Evolutionary conservation across 1,140 invertebrate genomes (phyloP).

Genomic region (Drosophila orena): DNA sequence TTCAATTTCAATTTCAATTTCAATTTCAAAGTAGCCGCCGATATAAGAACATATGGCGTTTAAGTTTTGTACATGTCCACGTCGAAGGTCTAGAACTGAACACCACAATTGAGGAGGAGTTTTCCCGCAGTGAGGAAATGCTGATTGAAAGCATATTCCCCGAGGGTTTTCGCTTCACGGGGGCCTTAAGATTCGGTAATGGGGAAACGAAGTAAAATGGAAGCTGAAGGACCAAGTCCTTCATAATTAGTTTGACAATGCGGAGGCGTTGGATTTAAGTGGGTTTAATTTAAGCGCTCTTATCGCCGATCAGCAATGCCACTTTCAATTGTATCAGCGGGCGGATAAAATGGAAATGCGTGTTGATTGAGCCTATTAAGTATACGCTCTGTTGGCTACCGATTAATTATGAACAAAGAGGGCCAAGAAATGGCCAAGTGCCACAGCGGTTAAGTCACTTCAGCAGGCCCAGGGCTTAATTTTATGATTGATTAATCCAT

Average conservation of each 20-base stretch:
- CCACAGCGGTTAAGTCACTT: background rate
- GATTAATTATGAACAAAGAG: conserved; percentile 33
- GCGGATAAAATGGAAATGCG: conserved; percentile 8
- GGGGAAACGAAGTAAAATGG: background rate
- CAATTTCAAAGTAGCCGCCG: too few relatives aligned
- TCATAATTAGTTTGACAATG: conserved; percentile 67
- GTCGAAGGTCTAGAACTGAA: too few relatives aligned
- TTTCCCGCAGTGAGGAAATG: background rate
- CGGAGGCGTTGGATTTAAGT: conserved; percentile 4
- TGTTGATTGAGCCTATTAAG: conserved; percentile 32
- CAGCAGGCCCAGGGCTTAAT: conserved; percentile 3
- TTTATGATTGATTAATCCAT: conserved; percentile 41
- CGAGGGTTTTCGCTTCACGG: background rate
- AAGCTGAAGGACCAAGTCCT: background rate
- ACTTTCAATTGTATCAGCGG: conserved; percentile 12
- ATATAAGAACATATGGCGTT: too few relatives aligned
- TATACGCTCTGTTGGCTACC: conserved; percentile 13
- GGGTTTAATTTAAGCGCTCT: conserved; percentile 10
- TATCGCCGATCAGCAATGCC: conserved; percentile 7
- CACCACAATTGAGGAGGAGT: background rate
- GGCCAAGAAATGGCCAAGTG: background rate
- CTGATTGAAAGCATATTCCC: background rate
- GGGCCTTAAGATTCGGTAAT: conserved; percentile 1
- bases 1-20: too few relatives aligned
- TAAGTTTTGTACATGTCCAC: too few relatives aligned